A percentile compares a stretch with the other conserved stretches of the same genome.
These are phyloP conservation scores for Lamproptera curius DNA, from an alignment of 2,888 invertebrate species.

Conservation along the genomic window DNA sequence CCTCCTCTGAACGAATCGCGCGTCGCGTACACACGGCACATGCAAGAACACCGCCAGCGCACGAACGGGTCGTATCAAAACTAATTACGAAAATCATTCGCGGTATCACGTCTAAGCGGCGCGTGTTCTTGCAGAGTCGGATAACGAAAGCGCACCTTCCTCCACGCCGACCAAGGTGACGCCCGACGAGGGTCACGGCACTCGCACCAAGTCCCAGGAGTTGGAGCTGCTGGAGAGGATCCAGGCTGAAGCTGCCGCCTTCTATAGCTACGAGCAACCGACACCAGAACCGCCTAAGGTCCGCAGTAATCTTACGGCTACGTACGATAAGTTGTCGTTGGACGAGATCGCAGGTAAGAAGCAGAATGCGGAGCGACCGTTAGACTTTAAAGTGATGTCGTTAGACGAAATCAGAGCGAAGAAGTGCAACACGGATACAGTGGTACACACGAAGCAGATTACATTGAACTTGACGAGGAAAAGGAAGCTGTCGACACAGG, in stretches of 20 bases:
- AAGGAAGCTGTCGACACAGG: conserved; percentile 62
- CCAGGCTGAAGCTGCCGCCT: conserved; percentile 85
- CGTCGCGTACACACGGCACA: conserved; percentile 42
- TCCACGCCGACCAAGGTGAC: conserved; percentile 72
- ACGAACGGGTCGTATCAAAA: conserved; percentile 60
- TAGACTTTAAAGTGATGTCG: conserved; percentile 70
- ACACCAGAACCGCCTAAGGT: conserved; percentile 34
- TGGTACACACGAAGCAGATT: conserved; percentile 46
- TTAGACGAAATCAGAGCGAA: conserved; percentile 72
- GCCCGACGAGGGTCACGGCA: conserved; percentile 45
- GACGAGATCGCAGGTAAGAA: conserved; percentile 70
- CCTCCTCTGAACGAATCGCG: conserved; percentile 40
- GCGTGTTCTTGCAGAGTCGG: conserved; percentile 89
- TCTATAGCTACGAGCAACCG: conserved; percentile 79
- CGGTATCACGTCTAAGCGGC: conserved; percentile 46
- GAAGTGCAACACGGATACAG: conserved; percentile 42
- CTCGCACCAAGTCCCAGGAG: conserved; percentile 81
- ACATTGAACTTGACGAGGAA: conserved; percentile 58
- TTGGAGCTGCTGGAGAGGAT: conserved; percentile 83
- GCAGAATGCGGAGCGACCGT: conserved; percentile 40
- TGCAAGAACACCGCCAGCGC: conserved; percentile 59
- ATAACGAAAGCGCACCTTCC: conserved; percentile 84
- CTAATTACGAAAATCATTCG: conserved; percentile 74
- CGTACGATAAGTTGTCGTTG: conserved; percentile 71
- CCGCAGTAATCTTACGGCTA: conserved; percentile 45